Percentiles rank a stretch among this genome's conserved stretches.
Conservation (phyloP, 2,797 vertebrate species). For the Cephalopachus bancanus region DNA sequence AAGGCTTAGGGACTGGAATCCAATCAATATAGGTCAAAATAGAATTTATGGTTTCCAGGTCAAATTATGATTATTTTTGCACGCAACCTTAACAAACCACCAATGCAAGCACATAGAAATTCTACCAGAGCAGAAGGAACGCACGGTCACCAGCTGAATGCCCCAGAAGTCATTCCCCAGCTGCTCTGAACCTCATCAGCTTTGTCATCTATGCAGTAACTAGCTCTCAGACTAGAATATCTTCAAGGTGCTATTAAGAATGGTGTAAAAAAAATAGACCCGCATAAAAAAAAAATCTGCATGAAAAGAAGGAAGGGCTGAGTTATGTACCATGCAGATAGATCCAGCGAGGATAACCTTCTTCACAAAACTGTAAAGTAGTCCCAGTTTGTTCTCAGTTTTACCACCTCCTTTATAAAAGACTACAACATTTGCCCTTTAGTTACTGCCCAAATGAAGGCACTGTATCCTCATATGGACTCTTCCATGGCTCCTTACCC, state of each 20-base stretch:
- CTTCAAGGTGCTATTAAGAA: slow-evolving; percentile 18
- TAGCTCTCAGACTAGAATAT: background rate
- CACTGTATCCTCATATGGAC: background rate
- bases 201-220: background rate
- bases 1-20: background rate
- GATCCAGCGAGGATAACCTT: background rate
- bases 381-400: background rate
- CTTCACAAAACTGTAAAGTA: background rate
- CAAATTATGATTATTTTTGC: background rate
- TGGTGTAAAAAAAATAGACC: too few relatives aligned
- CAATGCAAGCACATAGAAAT: background rate
- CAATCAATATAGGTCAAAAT: background rate
- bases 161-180: too few relatives aligned
- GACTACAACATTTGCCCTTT: background rate
- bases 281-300: background rate
- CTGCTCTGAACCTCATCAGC: background rate
- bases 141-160: fast-evolving
- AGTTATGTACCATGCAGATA: background rate
- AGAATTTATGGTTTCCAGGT: slow-evolving; percentile 22
- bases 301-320: background rate
- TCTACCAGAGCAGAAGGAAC: background rate
- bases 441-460: background rate
- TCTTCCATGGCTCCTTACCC: background rate
- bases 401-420: background rate
- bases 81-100: background rate